phyloP scores from a whole-genome alignment of 2,888 invertebrate species.

The Pecten maximus region DNA sequence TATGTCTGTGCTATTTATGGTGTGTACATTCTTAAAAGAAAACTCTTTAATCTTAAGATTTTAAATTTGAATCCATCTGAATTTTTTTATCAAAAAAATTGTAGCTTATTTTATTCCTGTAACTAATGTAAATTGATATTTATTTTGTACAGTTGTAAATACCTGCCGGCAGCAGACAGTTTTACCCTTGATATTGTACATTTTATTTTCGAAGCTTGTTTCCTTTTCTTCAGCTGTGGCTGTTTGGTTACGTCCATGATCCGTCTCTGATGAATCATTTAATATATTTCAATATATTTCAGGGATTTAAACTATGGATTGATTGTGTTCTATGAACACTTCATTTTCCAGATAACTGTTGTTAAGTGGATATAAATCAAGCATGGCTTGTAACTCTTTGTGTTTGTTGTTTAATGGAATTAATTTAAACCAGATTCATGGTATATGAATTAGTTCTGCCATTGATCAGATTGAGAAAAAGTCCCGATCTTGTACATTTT shows the following conservation, averaged over 20 bases:
- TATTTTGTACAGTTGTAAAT: slow-evolving; percentile 28
- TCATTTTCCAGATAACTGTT: not conserved
- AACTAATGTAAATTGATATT: slow-evolving; percentile 32
- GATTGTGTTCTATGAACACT: not conserved
- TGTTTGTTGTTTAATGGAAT: slow-evolving; percentile 17
- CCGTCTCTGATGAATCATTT: not conserved
- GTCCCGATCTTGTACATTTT: slow-evolving; percentile 9
- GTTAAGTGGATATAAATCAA: not conserved
- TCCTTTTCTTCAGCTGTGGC: not conserved
- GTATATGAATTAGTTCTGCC: not conserved
- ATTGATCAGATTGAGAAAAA: slow-evolving; percentile 16
- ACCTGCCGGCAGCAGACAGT: not conserved
- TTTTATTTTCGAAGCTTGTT: not conserved
- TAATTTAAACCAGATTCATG: not conserved
- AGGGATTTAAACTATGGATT: not conserved
- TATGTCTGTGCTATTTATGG: slow-evolving; percentile 1
- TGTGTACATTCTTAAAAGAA: slow-evolving; percentile 23
- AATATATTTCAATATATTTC: not conserved
- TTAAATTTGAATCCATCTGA: slow-evolving; percentile 8
- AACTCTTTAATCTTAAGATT: not conserved
- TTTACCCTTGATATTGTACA: slow-evolving; percentile 27
- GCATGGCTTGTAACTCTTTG: not conserved
- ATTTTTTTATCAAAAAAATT: slow-evolving; percentile 7
- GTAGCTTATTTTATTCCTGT: slow-evolving; percentile 21
- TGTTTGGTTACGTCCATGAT: slow-evolving; percentile 14